Percentiles rank a stretch among this genome's conserved stretches.
Conservation (phyloP, 2,888 invertebrate species). For the Hyalella azteca region DNA sequence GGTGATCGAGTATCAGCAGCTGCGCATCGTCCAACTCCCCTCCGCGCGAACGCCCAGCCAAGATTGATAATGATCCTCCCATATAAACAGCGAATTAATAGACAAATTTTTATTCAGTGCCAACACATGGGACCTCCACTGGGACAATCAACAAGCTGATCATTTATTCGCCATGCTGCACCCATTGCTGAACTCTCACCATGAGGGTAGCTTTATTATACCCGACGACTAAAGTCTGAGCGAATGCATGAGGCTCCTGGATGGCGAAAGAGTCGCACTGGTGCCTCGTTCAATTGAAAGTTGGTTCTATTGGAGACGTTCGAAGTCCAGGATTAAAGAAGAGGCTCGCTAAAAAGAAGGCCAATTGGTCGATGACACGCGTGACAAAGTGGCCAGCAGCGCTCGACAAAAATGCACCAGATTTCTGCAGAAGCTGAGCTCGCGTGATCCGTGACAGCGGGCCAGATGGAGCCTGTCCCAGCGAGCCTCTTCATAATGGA, state of each 20-base stretch:
- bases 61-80: conserved; percentile 35
- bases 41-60: background rate
- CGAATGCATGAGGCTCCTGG: background rate
- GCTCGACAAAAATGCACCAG: background rate
- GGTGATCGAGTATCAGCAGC: no score
- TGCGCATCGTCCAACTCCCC: no score
- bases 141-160: background rate
- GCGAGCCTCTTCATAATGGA: background rate
- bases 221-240: background rate
- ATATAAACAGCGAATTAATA: conserved; percentile 34
- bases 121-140: conserved; percentile 31
- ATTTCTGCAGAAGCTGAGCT: background rate
- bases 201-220: background rate
- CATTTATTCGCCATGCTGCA: background rate
- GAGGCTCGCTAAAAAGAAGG: background rate
- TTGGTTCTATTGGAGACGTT: conserved; percentile 6
- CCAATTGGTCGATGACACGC: conserved; percentile 33
- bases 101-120: conserved; percentile 36
- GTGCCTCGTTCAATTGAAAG: conserved; percentile 14
- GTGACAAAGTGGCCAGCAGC: background rate
- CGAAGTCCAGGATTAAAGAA: background rate
- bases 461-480: background rate
- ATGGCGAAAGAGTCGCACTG: background rate
- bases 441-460: background rate
- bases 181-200: background rate